Evolutionary conservation across 2,113 vertebrate species (phyloP).

Genomic region (Microtus oregoni): DNA sequence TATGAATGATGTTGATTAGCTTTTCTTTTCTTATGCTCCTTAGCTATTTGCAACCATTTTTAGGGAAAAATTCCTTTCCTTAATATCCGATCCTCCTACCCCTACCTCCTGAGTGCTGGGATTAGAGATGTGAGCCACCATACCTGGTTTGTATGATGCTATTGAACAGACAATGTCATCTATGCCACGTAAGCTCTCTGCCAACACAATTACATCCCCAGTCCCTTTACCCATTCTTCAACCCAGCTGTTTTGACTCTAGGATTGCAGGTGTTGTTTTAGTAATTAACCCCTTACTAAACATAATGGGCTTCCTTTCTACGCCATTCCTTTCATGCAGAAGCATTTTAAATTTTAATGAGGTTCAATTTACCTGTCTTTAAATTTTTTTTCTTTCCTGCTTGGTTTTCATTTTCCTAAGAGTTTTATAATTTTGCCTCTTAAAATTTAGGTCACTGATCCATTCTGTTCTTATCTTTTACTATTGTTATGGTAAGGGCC

Average conservation of each 20-base stretch:
- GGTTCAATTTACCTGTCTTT: background rate
- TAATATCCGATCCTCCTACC: background rate
- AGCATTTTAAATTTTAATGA: background rate
- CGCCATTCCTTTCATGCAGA: background rate
- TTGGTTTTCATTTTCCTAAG: background rate
- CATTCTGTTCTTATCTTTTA: conserved; percentile 38
- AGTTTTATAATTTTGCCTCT: conserved; percentile 30
- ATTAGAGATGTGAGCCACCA: background rate
- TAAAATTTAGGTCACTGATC: conserved; percentile 19
- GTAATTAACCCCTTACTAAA: background rate
- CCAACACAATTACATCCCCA: background rate
- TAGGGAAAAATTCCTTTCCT: background rate
- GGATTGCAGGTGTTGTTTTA: background rate
- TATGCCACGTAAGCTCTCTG: background rate
- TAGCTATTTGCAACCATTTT: background rate
- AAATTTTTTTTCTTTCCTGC: background rate
- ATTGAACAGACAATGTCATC: too few relatives aligned
- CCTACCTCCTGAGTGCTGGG: background rate
- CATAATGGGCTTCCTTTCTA: background rate
- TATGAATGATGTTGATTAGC: background rate
- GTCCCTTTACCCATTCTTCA: background rate
- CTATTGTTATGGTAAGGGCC: background rate
- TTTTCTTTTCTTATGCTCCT: background rate
- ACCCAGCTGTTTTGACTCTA: background rate
- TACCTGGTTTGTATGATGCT: background rate